Percentiles rank a stretch among this genome's conserved stretches.
These are phyloP conservation scores for Microctonus hyperodae DNA, from an alignment of 2,888 invertebrate genomes.

Conservation along the genomic window DNA sequence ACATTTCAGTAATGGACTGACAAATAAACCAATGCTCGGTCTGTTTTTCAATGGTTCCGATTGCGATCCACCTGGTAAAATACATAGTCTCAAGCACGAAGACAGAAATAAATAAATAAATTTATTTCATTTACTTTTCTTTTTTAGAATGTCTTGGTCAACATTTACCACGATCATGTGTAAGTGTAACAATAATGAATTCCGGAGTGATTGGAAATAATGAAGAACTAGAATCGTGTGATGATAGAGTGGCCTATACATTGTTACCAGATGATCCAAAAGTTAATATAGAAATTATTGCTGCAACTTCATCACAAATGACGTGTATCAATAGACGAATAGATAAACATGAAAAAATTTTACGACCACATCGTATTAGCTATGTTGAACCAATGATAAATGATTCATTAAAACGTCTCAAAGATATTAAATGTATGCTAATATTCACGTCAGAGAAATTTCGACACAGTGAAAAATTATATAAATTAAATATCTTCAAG, in stretches of 20 bases:
- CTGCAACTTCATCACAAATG: slow-evolving; percentile 22
- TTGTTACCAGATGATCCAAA: slow-evolving; percentile 51
- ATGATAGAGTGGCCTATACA: slow-evolving; percentile 36
- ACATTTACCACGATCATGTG: slow-evolving; percentile 46
- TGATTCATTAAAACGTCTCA: slow-evolving; percentile 9
- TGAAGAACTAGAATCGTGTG: slow-evolving; percentile 37
- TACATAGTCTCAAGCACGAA: not conserved
- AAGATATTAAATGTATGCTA: slow-evolving; percentile 33
- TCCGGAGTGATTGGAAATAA: slow-evolving; percentile 44
- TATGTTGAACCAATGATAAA: slow-evolving; percentile 10
- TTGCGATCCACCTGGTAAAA: slow-evolving; percentile 19
- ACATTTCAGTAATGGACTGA: slow-evolving; percentile 38
- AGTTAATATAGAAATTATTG: slow-evolving; percentile 39
- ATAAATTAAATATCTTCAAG: slow-evolving; percentile 4
- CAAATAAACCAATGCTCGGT: slow-evolving; percentile 41
- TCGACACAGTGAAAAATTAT: not conserved
- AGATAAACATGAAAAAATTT: not conserved
- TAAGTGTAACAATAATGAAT: slow-evolving; percentile 45
- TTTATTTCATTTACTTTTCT: no score
- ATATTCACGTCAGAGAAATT: slow-evolving; percentile 25
- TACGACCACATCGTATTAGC: not conserved
- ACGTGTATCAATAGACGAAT: slow-evolving; percentile 17
- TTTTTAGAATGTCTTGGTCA: slow-evolving; percentile 48
- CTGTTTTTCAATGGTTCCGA: slow-evolving; percentile 34
- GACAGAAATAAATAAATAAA: no score